Evolutionary conservation across 1,140 invertebrate genomes (phyloP).

Genomic region (Diorhabda elongata): DNA sequence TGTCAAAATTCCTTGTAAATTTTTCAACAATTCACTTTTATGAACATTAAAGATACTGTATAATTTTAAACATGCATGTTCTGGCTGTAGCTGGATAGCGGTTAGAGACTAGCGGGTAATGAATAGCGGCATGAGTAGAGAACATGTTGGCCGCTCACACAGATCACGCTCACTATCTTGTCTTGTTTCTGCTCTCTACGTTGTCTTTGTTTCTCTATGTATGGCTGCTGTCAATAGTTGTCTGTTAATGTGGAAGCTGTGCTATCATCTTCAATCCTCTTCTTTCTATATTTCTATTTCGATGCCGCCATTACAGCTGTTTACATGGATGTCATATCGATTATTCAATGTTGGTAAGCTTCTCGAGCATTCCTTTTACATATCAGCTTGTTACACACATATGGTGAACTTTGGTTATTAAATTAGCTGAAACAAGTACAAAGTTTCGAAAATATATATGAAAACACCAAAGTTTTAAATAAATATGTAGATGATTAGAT

Average conservation of each 20-base stretch:
- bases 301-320: neutral
- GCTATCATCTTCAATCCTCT: slow-evolving; percentile 19
- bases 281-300: slow-evolving; percentile 6
- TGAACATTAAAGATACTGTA: too few species aligned
- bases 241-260: slow-evolving; percentile 19
- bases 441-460: too few species aligned
- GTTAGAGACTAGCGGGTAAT: slow-evolving; percentile 6
- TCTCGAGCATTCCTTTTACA: slow-evolving; percentile 19
- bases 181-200: slow-evolving; percentile 20
- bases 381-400: neutral
- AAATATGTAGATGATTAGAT: too few species aligned
- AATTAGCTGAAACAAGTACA: neutral
- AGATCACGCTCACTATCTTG: slow-evolving; percentile 30
- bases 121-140: slow-evolving; percentile 33
- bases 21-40: too few species aligned
- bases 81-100: slow-evolving; percentile 39
- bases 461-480: too few species aligned
- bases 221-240: slow-evolving; percentile 36
- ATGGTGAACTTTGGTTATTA: slow-evolving; percentile 20
- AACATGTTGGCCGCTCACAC: slow-evolving; percentile 29
- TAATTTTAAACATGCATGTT: slow-evolving; percentile 37
- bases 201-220: slow-evolving; percentile 31
- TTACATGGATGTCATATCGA: slow-evolving; percentile 1
- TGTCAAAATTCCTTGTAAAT: too few species aligned
- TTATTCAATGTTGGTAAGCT: slow-evolving; percentile 36